Conservation (phyloP, 2,113 vertebrate genomes). For the Macquaria ambigua region DNA sequence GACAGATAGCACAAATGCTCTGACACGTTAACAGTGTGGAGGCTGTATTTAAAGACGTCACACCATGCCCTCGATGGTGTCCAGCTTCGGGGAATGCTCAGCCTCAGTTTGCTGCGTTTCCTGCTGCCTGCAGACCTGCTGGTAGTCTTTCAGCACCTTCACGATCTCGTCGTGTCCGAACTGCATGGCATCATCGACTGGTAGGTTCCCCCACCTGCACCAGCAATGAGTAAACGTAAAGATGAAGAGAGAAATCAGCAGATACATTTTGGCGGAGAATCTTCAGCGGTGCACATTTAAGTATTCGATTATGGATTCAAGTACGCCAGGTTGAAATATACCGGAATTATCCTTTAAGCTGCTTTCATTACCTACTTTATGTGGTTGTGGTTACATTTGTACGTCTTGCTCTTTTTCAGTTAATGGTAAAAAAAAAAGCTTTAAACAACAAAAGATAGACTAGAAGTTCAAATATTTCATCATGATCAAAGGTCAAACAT, state of each 20-base stretch:
- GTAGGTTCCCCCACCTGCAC: conserved; percentile 89
- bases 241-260: background rate
- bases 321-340: background rate
- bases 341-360: background rate
- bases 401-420: background rate
- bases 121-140: conserved; percentile 73
- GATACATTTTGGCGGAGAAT: background rate
- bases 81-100: conserved; percentile 71
- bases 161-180: conserved; percentile 86
- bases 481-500: background rate
- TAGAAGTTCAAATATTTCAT: background rate
- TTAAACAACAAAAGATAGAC: background rate
- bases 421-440: background rate
- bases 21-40: too few relatives aligned
- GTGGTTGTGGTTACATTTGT: background rate
- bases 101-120: conserved; percentile 35
- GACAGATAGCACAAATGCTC: conserved; percentile 26
- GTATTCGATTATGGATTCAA: background rate
- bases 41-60: conserved; percentile 44
- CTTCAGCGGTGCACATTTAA: background rate
- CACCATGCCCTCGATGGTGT: conserved; percentile 85
- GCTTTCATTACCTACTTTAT: background rate
- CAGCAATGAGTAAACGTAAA: background rate
- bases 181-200: conserved; percentile 89
- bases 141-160: conserved; percentile 87